Percentiles rank a stretch among this genome's conserved stretches.
Conservation (phyloP, 1,140 invertebrate species). For the Aphis craccivora region DNA sequence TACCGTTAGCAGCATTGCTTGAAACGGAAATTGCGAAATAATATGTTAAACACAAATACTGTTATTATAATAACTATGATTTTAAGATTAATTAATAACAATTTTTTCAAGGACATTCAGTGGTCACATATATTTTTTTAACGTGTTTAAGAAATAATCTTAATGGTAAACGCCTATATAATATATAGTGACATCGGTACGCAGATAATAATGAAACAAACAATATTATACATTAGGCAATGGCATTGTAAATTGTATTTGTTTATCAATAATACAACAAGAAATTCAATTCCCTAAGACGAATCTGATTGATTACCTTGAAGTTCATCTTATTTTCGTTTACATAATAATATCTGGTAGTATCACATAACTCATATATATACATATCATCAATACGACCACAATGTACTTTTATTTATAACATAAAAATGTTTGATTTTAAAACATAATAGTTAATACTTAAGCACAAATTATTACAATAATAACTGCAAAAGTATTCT, state of each 20-base stretch:
- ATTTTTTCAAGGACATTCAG: neutral
- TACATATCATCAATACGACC: neutral
- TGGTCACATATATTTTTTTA: neutral
- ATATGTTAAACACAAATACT: neutral
- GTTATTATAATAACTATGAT: neutral
- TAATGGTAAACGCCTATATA: neutral
- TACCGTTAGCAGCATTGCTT: neutral
- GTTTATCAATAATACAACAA: neutral
- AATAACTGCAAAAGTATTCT: neutral
- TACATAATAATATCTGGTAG: constrained; percentile 4
- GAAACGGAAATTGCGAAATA: constrained; percentile 28
- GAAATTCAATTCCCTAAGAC: neutral
- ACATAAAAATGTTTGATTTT: neutral
- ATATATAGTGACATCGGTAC: neutral
- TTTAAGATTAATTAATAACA: neutral
- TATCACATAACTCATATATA: neutral
- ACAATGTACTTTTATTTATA: neutral
- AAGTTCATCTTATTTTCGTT: constrained; percentile 29
- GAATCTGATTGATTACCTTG: constrained; percentile 32
- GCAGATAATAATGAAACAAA: neutral
- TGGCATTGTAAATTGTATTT: neutral
- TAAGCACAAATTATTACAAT: neutral
- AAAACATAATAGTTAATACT: neutral
- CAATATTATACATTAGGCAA: neutral
- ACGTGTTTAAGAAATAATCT: neutral